Conservation (phyloP, 2,797 vertebrate genomes). For the Sardinella longiceps region DNA sequence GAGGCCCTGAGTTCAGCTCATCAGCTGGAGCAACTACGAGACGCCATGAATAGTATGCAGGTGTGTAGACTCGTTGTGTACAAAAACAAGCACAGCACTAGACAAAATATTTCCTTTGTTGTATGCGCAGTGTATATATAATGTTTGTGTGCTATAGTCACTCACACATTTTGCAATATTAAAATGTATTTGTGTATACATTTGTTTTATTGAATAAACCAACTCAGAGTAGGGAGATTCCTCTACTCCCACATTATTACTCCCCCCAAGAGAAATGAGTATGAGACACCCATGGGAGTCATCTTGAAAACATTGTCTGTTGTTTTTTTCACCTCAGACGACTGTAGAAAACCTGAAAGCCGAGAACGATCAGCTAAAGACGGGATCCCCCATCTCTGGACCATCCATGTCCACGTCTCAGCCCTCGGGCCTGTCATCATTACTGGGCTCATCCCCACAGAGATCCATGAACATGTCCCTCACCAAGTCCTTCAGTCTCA, state of each 20-base stretch:
- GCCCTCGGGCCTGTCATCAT: conserved; percentile 71
- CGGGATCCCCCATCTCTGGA: conserved; percentile 72
- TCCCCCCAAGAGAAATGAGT: not conserved
- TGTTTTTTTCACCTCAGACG: conserved; percentile 68
- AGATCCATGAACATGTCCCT: conserved; percentile 86
- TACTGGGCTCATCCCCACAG: conserved; percentile 80
- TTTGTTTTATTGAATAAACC: no score
- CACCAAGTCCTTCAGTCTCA: conserved; percentile 87
- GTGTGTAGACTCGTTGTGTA: conserved; percentile 61
- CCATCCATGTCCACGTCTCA: conserved; percentile 56
- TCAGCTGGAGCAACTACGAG: conserved; percentile 92
- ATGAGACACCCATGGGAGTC: not conserved
- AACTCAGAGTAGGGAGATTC: not conserved
- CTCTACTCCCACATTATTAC: not conserved
- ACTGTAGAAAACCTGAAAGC: conserved; percentile 93
- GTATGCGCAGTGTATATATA: not conserved
- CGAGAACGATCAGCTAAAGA: conserved; percentile 93
- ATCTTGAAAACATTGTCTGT: not conserved
- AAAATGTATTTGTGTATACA: no score
- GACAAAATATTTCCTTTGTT: not conserved
- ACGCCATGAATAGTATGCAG: conserved; percentile 98
- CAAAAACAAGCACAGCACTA: not conserved
- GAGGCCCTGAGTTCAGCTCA: conserved; percentile 95
- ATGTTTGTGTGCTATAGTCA: not conserved
- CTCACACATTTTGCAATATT: not conserved